Conservation (phyloP, 92 coral and sea anemone genomes). For the Desmophyllum pertusum region DNA sequence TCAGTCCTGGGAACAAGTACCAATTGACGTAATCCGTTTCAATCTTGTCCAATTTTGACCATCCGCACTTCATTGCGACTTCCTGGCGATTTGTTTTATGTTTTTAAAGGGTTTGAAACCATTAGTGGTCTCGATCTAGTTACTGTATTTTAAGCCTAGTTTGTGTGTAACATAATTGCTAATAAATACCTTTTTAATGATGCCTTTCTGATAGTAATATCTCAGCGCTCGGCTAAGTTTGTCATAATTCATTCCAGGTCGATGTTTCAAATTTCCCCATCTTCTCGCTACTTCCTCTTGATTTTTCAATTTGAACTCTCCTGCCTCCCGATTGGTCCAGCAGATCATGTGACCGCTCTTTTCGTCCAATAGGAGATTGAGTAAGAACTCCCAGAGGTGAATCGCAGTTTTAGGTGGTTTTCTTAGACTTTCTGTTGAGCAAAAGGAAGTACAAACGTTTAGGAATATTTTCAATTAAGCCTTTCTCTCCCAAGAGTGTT, state of each 20-base stretch:
- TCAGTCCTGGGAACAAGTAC: too few relatives aligned
- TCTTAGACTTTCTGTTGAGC: slow-evolving; percentile 19
- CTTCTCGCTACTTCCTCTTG: slow-evolving; percentile 96
- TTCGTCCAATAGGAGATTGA: slow-evolving; percentile 79
- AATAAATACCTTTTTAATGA: slow-evolving; percentile 80
- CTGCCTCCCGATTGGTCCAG: slow-evolving; percentile 89
- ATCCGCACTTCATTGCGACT: too few relatives aligned
- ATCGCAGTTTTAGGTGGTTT: slow-evolving; percentile 73
- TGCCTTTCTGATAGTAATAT: slow-evolving; percentile 90
- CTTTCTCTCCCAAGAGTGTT: too few relatives aligned
- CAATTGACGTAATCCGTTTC: too few relatives aligned
- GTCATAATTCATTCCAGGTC: slow-evolving; percentile 96
- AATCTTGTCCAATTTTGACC: too few relatives aligned
- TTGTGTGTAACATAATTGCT: background rate
- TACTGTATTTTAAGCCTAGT: too few relatives aligned
- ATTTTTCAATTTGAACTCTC: slow-evolving; percentile 87
- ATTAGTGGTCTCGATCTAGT: too few relatives aligned
- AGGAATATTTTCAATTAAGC: background rate
- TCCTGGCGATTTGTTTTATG: too few relatives aligned
- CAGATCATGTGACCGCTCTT: slow-evolving; percentile 76
- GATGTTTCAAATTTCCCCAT: slow-evolving; percentile 89
- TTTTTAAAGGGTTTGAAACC: too few relatives aligned
- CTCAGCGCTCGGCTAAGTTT: slow-evolving; percentile 92
- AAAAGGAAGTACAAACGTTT: background rate
- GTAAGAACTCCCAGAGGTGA: slow-evolving; percentile 95